These are phyloP conservation scores for Procavia capensis DNA, from an alignment of 2,113 vertebrate species.

Conservation along the genomic window DNA sequence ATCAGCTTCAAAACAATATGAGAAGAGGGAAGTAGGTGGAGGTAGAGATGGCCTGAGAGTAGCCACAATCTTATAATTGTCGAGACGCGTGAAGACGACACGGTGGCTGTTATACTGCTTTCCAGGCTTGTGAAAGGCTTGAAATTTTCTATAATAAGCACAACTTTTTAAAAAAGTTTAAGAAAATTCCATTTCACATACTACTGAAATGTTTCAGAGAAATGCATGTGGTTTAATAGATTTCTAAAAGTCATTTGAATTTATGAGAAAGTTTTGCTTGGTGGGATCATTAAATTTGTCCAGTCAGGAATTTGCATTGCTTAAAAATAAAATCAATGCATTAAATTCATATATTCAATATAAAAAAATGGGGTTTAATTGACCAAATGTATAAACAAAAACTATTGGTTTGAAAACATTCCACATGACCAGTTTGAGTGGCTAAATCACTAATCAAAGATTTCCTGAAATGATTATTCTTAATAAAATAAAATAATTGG, in stretches of 20 bases:
- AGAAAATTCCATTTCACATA: not conserved
- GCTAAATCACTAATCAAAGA: not conserved
- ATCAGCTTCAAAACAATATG: too few relatives aligned
- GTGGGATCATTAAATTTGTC: not conserved
- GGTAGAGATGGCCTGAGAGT: not conserved
- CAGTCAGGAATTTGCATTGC: not conserved
- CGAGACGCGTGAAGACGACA: not conserved
- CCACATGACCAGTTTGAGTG: not conserved
- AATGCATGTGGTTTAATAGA: not conserved
- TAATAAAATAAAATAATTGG: slow-evolving; percentile 44
- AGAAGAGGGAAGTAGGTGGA: too few relatives aligned
- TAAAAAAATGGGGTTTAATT: not conserved
- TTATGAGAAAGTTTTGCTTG: not conserved
- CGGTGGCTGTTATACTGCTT: not conserved
- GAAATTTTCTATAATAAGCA: not conserved
- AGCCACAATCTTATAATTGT: not conserved
- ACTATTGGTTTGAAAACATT: not conserved
- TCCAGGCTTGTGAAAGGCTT: not conserved
- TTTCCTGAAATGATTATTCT: not conserved
- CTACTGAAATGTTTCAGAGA: slow-evolving; percentile 2
- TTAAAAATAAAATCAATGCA: slow-evolving; percentile 26
- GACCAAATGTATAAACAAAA: not conserved
- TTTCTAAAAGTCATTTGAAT: not conserved
- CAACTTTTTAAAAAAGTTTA: not conserved
- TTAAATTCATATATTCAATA: not conserved